Conservation (phyloP, 2,113 vertebrate genomes). For the Desmodus rotundus region DNA sequence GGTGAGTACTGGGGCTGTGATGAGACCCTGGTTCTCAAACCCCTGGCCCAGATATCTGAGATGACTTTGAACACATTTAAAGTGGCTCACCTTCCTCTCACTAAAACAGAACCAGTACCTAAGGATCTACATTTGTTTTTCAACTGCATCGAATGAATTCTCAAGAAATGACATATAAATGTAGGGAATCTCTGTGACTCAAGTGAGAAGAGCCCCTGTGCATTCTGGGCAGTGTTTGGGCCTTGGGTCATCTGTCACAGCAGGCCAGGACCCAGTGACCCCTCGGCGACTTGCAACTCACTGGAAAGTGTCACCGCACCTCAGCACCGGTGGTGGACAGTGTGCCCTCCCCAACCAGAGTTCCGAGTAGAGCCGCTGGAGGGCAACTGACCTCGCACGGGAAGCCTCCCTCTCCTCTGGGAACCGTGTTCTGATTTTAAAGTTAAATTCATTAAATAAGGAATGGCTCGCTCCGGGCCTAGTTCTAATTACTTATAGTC, state of each 20-base stretch:
- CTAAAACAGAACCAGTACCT: not conserved
- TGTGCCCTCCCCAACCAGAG: not conserved
- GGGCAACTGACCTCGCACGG: not conserved
- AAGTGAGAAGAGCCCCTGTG: not conserved
- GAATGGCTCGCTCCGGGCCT: not conserved
- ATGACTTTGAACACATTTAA: not conserved
- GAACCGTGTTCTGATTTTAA: not conserved
- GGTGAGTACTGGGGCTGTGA: not conserved
- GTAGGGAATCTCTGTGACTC: not conserved
- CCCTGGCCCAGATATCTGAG: not conserved
- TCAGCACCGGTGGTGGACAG: not conserved
- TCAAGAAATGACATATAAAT: not conserved
- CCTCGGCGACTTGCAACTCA: accelerated
- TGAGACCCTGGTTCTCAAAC: not conserved
- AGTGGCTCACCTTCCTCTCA: not conserved
- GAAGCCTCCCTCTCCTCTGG: not conserved
- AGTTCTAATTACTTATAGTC: not conserved
- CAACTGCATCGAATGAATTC: not conserved
- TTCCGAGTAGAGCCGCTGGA: not conserved
- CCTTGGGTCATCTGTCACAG: not conserved
- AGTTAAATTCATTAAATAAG: conserved; percentile 40
- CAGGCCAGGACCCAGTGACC: no score
- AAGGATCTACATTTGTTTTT: not conserved
- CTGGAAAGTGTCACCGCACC: not conserved
- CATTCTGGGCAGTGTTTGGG: not conserved